Evolutionary conservation across 2,888 invertebrate species (phyloP).

Genomic region (Uloborus plumipes): DNA sequence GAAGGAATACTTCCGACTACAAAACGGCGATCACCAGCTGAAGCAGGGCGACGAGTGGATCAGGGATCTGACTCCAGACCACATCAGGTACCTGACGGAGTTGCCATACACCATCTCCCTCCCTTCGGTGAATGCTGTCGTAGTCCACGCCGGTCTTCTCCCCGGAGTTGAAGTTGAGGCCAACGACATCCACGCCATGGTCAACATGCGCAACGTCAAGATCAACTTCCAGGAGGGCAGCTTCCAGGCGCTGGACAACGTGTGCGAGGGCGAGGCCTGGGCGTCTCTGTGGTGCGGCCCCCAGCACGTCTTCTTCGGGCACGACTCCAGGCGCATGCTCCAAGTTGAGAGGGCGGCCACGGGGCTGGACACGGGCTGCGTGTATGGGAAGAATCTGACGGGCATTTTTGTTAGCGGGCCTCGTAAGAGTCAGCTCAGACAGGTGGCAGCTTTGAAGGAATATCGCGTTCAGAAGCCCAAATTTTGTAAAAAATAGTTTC

Average conservation of each 20-base stretch:
- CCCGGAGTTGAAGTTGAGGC: constrained; percentile 68
- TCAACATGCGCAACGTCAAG: constrained; percentile 70
- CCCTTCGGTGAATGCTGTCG: constrained; percentile 68
- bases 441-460: neutral
- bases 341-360: constrained; percentile 69
- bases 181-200: constrained; percentile 68
- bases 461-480: neutral
- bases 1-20: constrained; percentile 64
- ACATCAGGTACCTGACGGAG: constrained; percentile 68
- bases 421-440: constrained; percentile 37
- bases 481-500: no score
- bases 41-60: constrained; percentile 67
- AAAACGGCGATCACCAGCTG: constrained; percentile 60
- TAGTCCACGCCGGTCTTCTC: constrained; percentile 71
- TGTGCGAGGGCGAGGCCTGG: constrained; percentile 69
- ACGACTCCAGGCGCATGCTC: constrained; percentile 70
- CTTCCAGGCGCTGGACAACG: constrained; percentile 64
- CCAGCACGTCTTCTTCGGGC: constrained; percentile 71
- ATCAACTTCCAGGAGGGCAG: constrained; percentile 55
- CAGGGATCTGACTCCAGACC: constrained; percentile 67
- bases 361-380: constrained; percentile 71
- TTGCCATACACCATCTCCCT: constrained; percentile 71
- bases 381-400: constrained; percentile 70
- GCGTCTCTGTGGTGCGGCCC: constrained; percentile 71
- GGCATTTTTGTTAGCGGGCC: constrained; percentile 67